Evolutionary conservation across 2,888 invertebrate species (phyloP).

Genomic region (Chrysodeixis includens): DNA sequence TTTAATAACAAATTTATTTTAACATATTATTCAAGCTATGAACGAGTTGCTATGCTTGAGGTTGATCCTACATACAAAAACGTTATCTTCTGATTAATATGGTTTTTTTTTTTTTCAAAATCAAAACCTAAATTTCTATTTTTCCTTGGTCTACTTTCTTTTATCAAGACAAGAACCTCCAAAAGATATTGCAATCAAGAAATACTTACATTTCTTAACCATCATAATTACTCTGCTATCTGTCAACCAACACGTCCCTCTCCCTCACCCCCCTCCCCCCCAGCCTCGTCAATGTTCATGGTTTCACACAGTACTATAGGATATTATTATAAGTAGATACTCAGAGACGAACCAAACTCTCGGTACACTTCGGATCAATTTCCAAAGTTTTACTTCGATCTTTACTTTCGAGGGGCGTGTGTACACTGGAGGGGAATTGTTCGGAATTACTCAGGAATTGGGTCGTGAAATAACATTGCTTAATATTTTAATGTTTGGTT

Average conservation of each 20-base stretch:
- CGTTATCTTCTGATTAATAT: no score
- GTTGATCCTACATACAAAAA: no score
- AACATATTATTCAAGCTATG: no score
- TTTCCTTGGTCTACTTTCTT: no score
- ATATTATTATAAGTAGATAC: constrained; percentile 59
- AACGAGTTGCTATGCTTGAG: no score
- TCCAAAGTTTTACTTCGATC: constrained; percentile 81
- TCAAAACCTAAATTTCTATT: no score
- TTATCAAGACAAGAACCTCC: no score
- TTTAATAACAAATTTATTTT: no score
- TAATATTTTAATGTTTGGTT: constrained; percentile 17
- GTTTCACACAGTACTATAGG: constrained; percentile 39
- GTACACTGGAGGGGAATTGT: constrained; percentile 54
- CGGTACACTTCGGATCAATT: constrained; percentile 79
- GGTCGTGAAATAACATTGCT: constrained; percentile 18
- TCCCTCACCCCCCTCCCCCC: constrained; percentile 16
- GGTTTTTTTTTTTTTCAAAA: no score
- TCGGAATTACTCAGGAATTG: constrained; percentile 36
- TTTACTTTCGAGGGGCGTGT: constrained; percentile 65
- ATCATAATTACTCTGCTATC: constrained; percentile 12
- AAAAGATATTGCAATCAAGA: no score
- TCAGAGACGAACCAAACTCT: constrained; percentile 68
- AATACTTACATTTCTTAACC: neutral
- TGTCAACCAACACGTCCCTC: constrained; percentile 33
- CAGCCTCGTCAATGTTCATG: constrained; percentile 27